These are phyloP conservation scores for Monopis laevigella DNA, from an alignment of 2,888 invertebrate genomes.

Conservation along the genomic window DNA sequence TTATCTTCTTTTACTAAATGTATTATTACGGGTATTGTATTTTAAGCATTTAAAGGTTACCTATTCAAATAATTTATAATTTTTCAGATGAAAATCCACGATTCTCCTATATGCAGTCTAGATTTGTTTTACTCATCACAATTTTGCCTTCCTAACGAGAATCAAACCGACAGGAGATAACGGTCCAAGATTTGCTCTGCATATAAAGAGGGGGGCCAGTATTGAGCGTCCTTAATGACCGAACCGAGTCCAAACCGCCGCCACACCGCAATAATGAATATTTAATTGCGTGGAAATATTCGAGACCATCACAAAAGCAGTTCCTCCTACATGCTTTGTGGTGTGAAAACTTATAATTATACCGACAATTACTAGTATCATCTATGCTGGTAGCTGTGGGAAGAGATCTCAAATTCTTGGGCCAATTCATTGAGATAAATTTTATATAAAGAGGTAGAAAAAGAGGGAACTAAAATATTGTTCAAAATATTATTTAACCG, in stretches of 20 bases:
- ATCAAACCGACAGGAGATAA: too few relatives aligned
- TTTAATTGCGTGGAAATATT: conserved; percentile 56
- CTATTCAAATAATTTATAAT: too few relatives aligned
- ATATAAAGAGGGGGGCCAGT: conserved; percentile 13
- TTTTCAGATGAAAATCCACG: too few relatives aligned
- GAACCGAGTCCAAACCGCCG: conserved; percentile 28
- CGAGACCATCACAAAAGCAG: conserved; percentile 27
- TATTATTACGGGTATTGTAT: too few relatives aligned
- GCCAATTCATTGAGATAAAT: not conserved
- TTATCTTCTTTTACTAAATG: too few relatives aligned
- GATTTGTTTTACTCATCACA: too few relatives aligned
- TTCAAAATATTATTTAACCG: too few relatives aligned
- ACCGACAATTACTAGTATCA: conserved; percentile 28
- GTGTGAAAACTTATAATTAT: conserved; percentile 30
- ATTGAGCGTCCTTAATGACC: conserved; percentile 47
- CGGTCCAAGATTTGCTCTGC: conserved; percentile 13
- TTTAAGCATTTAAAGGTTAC: too few relatives aligned
- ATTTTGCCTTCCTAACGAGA: too few relatives aligned
- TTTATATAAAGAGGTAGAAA: too few relatives aligned
- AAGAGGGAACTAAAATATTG: too few relatives aligned
- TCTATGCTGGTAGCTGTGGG: conserved; percentile 1
- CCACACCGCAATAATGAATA: conserved; percentile 19
- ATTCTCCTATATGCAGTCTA: too few relatives aligned
- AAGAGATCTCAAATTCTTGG: not conserved
- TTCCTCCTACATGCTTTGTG: conserved; percentile 32